phyloP scores from a whole-genome alignment of 1,140 invertebrate genomes.

The Pygmarrhopalites habei region DNA sequence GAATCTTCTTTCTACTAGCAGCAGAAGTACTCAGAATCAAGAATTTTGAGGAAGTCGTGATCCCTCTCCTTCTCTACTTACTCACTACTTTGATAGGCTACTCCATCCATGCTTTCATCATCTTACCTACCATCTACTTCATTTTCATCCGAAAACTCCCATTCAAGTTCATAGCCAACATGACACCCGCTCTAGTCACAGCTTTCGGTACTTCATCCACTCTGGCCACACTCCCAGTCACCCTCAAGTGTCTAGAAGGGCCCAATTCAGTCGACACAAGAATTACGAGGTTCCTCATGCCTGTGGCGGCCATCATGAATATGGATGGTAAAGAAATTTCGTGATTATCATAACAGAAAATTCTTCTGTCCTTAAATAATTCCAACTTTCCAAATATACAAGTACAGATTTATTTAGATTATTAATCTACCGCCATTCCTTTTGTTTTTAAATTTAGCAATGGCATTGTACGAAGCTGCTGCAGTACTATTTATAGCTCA shows the following conservation, averaged over 20 bases:
- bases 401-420: no score
- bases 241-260: conserved; percentile 58
- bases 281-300: conserved; percentile 58
- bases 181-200: conserved; percentile 47
- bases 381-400: no score
- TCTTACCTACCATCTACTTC: conserved; percentile 46
- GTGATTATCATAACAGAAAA: no score
- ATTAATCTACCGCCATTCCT: no score
- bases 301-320: conserved; percentile 56
- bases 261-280: conserved; percentile 54
- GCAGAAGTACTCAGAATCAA: conserved; percentile 51
- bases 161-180: conserved; percentile 45
- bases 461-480: conserved; percentile 53
- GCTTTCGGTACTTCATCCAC: conserved; percentile 53
- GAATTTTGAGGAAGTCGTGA: conserved; percentile 47
- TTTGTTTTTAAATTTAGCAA: no score
- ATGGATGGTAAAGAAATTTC: conserved; percentile 58
- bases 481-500: conserved; percentile 65
- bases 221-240: conserved; percentile 56
- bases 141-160: conserved; percentile 45
- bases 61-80: conserved; percentile 49
- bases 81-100: conserved; percentile 47
- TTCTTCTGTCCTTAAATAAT: no score
- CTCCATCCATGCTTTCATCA: conserved; percentile 46
- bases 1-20: conserved; percentile 53